Base-by-base conservation (phyloP, 2,113 vertebrate species). In the Isurus oxyrinchus region DNA sequence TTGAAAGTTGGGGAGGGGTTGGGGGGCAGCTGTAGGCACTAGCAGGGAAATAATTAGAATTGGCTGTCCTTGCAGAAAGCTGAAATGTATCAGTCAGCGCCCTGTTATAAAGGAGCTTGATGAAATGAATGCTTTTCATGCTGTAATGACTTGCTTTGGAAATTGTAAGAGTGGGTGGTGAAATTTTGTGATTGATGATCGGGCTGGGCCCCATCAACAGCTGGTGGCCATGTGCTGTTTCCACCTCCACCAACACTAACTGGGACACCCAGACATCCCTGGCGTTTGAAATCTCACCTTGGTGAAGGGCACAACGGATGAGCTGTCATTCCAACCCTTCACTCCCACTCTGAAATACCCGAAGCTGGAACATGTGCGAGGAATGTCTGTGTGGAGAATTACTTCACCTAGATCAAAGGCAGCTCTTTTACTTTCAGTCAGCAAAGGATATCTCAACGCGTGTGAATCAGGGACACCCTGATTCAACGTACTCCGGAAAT, bases 221-320 rank as follows among this genome's bases (percentile, higher is more conserved):
- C 94, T 95, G 94, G 67, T 95, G 94, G 27, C 66, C 94, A 95
- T 95, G 94, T 95, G 94, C 66, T 72, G 94, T 76, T 95, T 31
- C 10, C 49, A 72, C 94, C 66, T 69, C 76, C 59, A 2, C 94
- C 49, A 19, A 53, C 67, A 95, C 66, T 72, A 69, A 35, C 66
- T 55, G 94, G 44, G 76, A 72, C 67, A 72, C 94, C 44, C 94
- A 95, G 49, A 27, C 57, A 59, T 4, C 87, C 53, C n/a, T 4
- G 35, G 3, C 10, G 5, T n/a, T n/a, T 19, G 90, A 63, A 93
- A 93, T n/a, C 57, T 16, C 57, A 93, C 57, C 35, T 72, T 21
- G 19, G 21, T 67, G 25, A 49, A 23, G n/a, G 63, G 40, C 40
- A 69, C 21, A 49, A 0, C 35, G 11, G 23, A 76, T 1, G 27